Conservation (phyloP, 2,113 vertebrate genomes). For the Ageneiosus marmoratus region DNA sequence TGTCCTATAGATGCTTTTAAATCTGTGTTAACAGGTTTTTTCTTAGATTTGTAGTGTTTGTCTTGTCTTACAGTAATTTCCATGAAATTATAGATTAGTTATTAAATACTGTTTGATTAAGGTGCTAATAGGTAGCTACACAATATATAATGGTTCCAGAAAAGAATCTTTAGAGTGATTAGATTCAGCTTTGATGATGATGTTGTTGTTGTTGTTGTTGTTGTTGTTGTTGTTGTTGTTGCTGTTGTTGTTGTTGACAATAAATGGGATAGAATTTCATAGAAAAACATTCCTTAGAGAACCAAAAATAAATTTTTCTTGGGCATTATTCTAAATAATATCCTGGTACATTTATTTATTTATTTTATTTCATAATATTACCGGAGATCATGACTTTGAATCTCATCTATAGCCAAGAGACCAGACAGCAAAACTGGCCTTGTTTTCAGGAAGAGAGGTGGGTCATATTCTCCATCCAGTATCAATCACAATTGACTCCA, state of each 20-base stretch:
- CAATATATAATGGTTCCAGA: not conserved
- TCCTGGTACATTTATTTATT: not conserved
- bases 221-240: not conserved
- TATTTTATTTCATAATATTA: no score
- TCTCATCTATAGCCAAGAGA: no score
- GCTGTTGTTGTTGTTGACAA: not conserved
- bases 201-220: not conserved
- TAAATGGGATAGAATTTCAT: not conserved
- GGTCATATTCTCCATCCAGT: no score
- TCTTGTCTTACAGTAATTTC: not conserved
- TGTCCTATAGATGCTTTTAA: not conserved
- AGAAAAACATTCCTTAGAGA: not conserved
- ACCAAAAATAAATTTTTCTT: not conserved
- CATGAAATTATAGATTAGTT: not conserved
- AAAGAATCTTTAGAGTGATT: not conserved
- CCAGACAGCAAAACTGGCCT: no score
- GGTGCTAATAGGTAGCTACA: not conserved
- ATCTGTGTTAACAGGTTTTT: not conserved
- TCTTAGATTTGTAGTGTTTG: not conserved
- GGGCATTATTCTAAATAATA: not conserved
- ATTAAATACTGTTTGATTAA: not conserved
- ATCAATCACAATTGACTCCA: no score
- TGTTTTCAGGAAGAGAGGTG: no score
- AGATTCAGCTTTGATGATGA: not conserved
- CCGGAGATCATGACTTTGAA: no score